Evolutionary conservation across 2,888 invertebrate species (phyloP), one percentile per base, ranked within the genome.

Genomic region (Phaedon cochleariae): DNA sequence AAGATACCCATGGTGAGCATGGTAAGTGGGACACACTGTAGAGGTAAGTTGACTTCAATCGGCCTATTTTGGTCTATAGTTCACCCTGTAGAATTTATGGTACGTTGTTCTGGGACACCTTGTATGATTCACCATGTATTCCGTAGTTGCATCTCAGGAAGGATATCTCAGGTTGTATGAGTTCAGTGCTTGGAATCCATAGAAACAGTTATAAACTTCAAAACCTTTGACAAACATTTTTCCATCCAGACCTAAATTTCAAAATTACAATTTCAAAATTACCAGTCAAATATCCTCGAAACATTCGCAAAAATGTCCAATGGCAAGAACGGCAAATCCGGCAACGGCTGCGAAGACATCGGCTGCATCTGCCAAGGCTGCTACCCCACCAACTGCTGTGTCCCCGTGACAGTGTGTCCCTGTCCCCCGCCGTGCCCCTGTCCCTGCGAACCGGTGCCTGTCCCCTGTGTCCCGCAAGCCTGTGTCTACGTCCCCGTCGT

Each of bases 401-500:
- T 72, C 1, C 72, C 72, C 9, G 70, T 72, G 17, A 64, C 66
- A 34, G 70, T 71, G 7, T 71, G 69, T 55, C 72, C 72, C 1
- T 64, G 66, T 58, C 62, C 62, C 15, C 72, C 72, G 18, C 64
- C 68, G 2, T 20, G 31, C 1, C 57, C 57, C 10, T 62, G 62
- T 37, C 62, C 55, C 15, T 62, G 71, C 48, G 60, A 55, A 20
- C 62, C 62, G 5, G 26, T 65, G 2, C 46, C 62, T 45, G 72
- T 72, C 20, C 70, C 72, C 1, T 72, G 70, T 59, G 69, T 70
- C 1, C 70, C 70, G 21, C 68, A 70, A 29, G 70, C 68, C 3
- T 70, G 70, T 34, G 73, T 73, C n/a, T 72, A 70, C 51, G 72
- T 72, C 2, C 72, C 72, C 18, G 70, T 72, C 6, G 70, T 72